These are phyloP conservation scores for Amblyopsis rosae DNA, from an alignment of 2,113 vertebrate species.

Conservation along the genomic window DNA sequence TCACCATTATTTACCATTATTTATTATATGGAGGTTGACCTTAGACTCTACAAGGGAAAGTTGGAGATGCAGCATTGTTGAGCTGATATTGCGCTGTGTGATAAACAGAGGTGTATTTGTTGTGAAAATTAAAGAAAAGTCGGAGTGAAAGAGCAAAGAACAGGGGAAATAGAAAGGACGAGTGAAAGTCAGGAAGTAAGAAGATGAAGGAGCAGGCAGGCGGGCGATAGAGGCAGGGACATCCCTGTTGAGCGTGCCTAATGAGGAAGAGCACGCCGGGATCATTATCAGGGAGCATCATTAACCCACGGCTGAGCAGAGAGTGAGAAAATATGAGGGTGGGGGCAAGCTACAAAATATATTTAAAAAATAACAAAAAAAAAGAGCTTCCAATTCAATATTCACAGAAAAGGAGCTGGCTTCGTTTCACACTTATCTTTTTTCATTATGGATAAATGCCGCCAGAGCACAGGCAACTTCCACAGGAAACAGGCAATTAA, in stretches of 20 bases:
- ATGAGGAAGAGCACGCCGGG: conserved; percentile 75
- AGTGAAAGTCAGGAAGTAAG: conserved; percentile 59
- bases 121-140: conserved; percentile 31
- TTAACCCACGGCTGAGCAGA: conserved; percentile 67
- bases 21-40: conserved; percentile 57
- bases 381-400: conserved; percentile 73
- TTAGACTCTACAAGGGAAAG: conserved; percentile 31
- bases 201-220: conserved; percentile 50
- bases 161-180: conserved; percentile 43
- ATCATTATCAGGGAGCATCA: conserved; percentile 79
- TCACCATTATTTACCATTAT: conserved; percentile 60
- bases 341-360: not conserved
- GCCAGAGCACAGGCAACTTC: conserved; percentile 66
- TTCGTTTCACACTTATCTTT: conserved; percentile 72
- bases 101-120: conserved; percentile 45
- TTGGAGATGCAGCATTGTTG: conserved; percentile 48
- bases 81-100: conserved; percentile 64
- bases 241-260: conserved; percentile 73
- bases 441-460: conserved; percentile 75
- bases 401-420: conserved; percentile 71
- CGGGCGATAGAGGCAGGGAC: conserved; percentile 53
- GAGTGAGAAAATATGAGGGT: conserved; percentile 17
- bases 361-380: not conserved
- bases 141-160: conserved; percentile 1
- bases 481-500: conserved; percentile 76